Percentiles rank a stretch among this genome's conserved stretches.
Conservation (phyloP, 2,113 vertebrate genomes). For the Tragulus kanchil region DNA sequence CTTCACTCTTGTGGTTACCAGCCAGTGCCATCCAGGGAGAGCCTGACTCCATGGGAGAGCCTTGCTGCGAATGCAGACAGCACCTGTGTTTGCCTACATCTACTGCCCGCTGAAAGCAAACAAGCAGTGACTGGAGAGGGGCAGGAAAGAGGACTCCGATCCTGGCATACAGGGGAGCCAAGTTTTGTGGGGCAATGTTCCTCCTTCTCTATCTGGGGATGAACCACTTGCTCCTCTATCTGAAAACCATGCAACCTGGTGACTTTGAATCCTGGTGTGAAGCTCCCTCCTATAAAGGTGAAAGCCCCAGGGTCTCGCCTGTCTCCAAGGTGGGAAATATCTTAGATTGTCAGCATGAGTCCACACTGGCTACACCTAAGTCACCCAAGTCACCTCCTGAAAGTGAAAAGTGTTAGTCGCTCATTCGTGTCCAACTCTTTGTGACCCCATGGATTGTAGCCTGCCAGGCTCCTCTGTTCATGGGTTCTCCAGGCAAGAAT, state of each 20-base stretch:
- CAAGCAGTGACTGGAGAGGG: neutral
- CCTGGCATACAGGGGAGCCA: neutral
- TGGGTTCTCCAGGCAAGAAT: neutral
- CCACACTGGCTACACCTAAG: neutral
- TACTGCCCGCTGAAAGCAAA: neutral
- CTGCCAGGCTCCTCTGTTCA: neutral
- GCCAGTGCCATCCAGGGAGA: slow-evolving; percentile 48
- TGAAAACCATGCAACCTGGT: too few species aligned
- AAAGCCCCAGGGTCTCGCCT: neutral
- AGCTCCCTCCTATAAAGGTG: neutral
- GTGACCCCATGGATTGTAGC: neutral
- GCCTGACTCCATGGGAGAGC: neutral
- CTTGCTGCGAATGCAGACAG: neutral
- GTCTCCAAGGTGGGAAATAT: neutral
- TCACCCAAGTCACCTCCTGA: neutral
- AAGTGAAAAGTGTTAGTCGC: neutral
- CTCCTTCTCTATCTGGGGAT: neutral
- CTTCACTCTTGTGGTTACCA: slow-evolving; percentile 69
- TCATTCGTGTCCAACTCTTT: neutral
- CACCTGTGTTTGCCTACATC: slow-evolving; percentile 54
- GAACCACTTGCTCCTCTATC: neutral
- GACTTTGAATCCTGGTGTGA: too few species aligned
- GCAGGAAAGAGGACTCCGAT: neutral
- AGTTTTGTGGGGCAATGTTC: neutral
- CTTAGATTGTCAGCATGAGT: neutral